Conservation (phyloP, 2,113 vertebrate genomes). For the Albula glossodonta region DNA sequence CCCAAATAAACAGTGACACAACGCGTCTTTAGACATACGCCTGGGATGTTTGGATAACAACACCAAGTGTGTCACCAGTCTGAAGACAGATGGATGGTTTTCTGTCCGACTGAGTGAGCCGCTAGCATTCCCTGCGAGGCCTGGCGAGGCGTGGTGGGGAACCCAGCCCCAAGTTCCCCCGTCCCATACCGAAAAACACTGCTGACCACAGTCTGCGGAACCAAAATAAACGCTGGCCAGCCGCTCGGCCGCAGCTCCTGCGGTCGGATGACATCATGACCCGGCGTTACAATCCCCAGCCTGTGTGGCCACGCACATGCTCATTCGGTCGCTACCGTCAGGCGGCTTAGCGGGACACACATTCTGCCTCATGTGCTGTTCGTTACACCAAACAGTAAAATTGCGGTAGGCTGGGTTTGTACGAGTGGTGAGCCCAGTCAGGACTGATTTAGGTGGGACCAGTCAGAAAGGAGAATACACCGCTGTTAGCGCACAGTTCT, state of each 20-base stretch:
- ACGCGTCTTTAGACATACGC: background rate
- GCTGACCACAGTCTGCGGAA: conserved; percentile 54
- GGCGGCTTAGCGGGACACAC: background rate
- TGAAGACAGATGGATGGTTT: background rate
- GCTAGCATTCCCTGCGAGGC: background rate
- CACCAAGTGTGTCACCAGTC: conserved; percentile 4
- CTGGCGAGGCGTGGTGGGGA: background rate
- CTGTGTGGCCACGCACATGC: background rate
- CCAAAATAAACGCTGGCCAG: conserved; percentile 35
- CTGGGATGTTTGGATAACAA: background rate
- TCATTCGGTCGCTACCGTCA: background rate
- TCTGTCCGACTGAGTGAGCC: background rate
- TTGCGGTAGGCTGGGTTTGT: background rate
- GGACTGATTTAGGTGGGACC: background rate
- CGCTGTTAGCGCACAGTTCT: too few species aligned
- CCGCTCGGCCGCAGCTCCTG: conserved; percentile 31
- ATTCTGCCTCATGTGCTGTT: background rate
- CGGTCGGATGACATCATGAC: conserved; percentile 40
- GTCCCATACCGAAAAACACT: conserved; percentile 36
- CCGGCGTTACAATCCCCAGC: conserved; percentile 37
- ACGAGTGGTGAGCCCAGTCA: background rate
- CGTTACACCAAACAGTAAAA: background rate
- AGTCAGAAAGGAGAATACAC: background rate
- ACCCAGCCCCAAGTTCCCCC: background rate
- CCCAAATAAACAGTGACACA: background rate